These are phyloP conservation scores for Hirtodrosophila cameraria DNA, from an alignment of 2,888 invertebrate genomes.

Conservation along the genomic window DNA sequence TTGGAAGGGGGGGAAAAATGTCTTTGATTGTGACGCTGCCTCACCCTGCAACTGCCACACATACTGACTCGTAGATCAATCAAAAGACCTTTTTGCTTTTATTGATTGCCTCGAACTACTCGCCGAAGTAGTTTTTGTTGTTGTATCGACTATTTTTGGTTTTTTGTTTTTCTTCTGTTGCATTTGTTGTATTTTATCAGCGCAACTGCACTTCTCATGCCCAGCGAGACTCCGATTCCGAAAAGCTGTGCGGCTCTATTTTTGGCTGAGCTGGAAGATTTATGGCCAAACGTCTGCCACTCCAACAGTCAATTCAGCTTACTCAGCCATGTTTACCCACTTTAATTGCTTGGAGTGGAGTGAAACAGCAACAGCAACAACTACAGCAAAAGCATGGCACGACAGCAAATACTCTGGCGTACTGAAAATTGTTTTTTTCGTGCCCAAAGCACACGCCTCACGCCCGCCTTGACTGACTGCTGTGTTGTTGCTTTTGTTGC, in stretches of 20 bases:
- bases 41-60: not conserved
- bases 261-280: slow-evolving; percentile 67
- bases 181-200: slow-evolving; percentile 5
- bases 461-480: slow-evolving; percentile 33
- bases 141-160: slow-evolving; percentile 34
- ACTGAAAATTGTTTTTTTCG: slow-evolving; percentile 61
- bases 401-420: slow-evolving; percentile 68
- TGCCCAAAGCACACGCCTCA: slow-evolving; percentile 41
- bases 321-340: slow-evolving; percentile 72
- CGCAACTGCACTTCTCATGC: slow-evolving; percentile 20
- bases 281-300: slow-evolving; percentile 59
- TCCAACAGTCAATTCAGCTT: slow-evolving; percentile 57
- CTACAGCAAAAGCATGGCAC: slow-evolving; percentile 40
- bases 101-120: slow-evolving; percentile 35
- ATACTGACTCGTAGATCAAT: slow-evolving; percentile 61
- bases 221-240: slow-evolving; percentile 12
- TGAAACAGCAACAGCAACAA: slow-evolving; percentile 23
- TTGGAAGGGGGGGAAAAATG: not conserved
- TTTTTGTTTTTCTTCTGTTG: slow-evolving; percentile 4
- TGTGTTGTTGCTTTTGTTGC: slow-evolving; percentile 18
- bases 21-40: slow-evolving; percentile 5
- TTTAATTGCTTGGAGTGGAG: slow-evolving; percentile 60
- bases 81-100: slow-evolving; percentile 45
- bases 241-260: slow-evolving; percentile 54
- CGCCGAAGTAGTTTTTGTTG: slow-evolving; percentile 8